Percentiles rank a stretch among this genome's conserved stretches.
These are phyloP conservation scores for Ardeotis arabs DNA, from an alignment of 2,113 vertebrate genomes.

Conservation along the genomic window DNA sequence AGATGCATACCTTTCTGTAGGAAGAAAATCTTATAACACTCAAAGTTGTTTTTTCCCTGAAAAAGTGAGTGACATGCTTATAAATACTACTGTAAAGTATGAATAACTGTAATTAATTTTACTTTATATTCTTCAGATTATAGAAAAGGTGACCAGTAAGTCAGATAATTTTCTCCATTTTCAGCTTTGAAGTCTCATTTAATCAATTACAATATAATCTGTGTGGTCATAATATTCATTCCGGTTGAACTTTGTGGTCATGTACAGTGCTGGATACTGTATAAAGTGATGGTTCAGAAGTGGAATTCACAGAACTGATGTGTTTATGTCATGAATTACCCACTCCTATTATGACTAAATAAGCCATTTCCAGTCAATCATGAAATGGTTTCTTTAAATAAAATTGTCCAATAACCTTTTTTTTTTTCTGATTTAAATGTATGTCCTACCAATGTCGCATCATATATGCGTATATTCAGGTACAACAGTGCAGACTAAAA, in stretches of 20 bases:
- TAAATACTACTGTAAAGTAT: neutral
- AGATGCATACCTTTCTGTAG: fast-evolving
- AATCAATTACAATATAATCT: neutral
- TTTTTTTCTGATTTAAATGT: neutral
- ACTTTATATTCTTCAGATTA: neutral
- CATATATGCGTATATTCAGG: neutral
- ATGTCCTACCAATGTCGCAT: neutral
- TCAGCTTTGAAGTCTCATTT: neutral
- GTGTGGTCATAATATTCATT: neutral
- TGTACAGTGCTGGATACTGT: neutral
- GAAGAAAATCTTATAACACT: neutral
- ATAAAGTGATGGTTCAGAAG: neutral
- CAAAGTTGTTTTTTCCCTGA: neutral
- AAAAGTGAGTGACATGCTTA: neutral
- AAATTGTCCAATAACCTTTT: neutral
- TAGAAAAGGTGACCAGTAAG: neutral
- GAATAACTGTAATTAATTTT: neutral
- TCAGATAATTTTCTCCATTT: neutral
- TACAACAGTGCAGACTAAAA: neutral
- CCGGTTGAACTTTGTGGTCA: neutral
- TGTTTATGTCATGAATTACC: neutral
- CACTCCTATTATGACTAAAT: neutral
- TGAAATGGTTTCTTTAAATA: neutral
- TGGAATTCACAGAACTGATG: neutral
- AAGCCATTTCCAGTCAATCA: neutral